These are phyloP conservation scores for Melanotaenia nigrans DNA, from an alignment of 2,797 vertebrate genomes.

Conservation along the genomic window DNA sequence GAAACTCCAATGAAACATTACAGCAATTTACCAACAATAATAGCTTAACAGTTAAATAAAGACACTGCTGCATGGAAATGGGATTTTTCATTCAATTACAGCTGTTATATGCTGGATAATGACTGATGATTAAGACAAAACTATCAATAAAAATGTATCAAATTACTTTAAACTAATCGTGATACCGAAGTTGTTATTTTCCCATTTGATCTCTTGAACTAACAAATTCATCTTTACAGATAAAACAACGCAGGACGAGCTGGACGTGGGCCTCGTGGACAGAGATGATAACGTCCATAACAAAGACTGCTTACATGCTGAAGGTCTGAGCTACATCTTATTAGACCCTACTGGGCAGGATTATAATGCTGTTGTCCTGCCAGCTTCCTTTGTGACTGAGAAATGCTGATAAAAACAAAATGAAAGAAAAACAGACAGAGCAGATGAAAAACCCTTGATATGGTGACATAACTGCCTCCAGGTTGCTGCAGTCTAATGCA, in stretches of 20 bases:
- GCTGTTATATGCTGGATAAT: background rate
- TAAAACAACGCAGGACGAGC: constrained; percentile 9
- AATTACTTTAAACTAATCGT: background rate
- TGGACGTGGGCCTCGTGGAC: constrained; percentile 13
- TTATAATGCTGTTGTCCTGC: constrained; percentile 33
- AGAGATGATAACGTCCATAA: constrained; percentile 55
- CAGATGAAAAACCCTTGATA: constrained; percentile 5
- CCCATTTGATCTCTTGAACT: background rate
- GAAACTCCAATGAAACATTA: too few relatives aligned
- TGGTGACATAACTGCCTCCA: constrained; percentile 7
- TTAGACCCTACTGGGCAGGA: constrained; percentile 44
- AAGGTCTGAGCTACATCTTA: constrained; percentile 39
- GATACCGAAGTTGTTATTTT: background rate
- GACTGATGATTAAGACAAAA: background rate
- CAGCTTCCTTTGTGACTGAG: constrained; percentile 31
- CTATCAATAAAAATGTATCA: background rate
- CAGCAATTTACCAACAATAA: background rate
- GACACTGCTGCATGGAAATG: background rate
- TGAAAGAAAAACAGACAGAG: constrained; percentile 1
- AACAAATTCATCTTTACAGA: constrained; percentile 10
- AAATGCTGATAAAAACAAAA: constrained; percentile 32
- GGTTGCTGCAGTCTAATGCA: background rate
- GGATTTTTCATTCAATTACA: background rate
- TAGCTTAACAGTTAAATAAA: background rate
- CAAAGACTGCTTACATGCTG: constrained; percentile 40